Evolutionary conservation across 1,140 invertebrate genomes (phyloP).

Genomic region (Panulirus ornatus): DNA sequence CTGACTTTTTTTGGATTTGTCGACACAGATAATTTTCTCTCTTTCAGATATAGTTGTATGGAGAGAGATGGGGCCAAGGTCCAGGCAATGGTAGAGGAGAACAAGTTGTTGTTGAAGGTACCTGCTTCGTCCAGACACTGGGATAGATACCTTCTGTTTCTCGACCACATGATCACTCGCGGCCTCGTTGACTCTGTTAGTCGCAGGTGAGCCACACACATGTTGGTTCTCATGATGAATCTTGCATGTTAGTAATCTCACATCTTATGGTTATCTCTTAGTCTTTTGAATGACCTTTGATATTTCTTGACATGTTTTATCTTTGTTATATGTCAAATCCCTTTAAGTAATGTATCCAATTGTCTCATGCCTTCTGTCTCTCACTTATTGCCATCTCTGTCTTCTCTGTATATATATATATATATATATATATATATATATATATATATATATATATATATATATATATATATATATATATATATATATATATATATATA

Average conservation of each 20-base stretch:
- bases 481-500: too few relatives aligned
- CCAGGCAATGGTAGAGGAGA: constrained; percentile 86
- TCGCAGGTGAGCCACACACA: constrained; percentile 68
- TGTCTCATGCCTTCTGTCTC: too few relatives aligned
- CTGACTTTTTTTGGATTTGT: background rate
- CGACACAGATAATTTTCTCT: background rate
- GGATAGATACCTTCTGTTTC: constrained; percentile 90
- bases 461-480: too few relatives aligned
- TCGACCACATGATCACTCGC: constrained; percentile 91
- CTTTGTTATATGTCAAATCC: too few relatives aligned
- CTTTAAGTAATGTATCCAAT: too few relatives aligned
- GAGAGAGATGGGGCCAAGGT: constrained; percentile 86
- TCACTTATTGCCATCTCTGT: background rate
- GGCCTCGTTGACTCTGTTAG: constrained; percentile 81
- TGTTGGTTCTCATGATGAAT: too few relatives aligned
- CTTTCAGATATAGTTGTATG: constrained; percentile 86
- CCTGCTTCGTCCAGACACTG: constrained; percentile 84
- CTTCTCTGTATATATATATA: constrained; percentile 80
- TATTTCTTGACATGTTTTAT: too few relatives aligned
- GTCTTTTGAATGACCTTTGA: too few relatives aligned
- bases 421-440: constrained; percentile 79
- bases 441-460: too few relatives aligned
- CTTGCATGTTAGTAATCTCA: too few relatives aligned
- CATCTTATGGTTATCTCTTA: too few relatives aligned
- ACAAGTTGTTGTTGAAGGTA: constrained; percentile 89